These are phyloP conservation scores for Falco biarmicus DNA, from an alignment of 2,797 vertebrate genomes.

Conservation along the genomic window DNA sequence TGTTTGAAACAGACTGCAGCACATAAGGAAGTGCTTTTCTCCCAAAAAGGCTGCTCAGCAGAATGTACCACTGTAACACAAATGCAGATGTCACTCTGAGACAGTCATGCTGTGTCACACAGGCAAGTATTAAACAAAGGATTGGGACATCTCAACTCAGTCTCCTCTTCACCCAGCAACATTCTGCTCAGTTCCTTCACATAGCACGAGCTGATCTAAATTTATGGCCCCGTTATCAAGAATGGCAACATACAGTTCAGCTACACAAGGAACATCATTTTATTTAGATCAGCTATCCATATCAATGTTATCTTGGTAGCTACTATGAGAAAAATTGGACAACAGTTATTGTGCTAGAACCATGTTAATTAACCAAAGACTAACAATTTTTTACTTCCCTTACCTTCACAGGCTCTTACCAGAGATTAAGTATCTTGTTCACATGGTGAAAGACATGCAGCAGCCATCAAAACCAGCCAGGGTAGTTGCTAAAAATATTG, in stretches of 20 bases:
- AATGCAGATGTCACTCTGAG: neutral
- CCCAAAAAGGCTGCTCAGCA: constrained; percentile 3
- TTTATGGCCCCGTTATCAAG: neutral
- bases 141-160: neutral
- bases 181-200: neutral
- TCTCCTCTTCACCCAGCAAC: neutral
- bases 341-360: neutral
- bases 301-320: neutral
- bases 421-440: neutral
- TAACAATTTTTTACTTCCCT: neutral
- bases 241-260: neutral
- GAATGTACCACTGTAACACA: neutral
- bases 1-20: constrained; percentile 11
- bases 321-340: neutral
- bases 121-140: neutral
- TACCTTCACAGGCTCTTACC: neutral
- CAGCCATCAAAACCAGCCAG: neutral
- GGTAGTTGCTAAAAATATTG: neutral
- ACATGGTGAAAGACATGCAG: neutral
- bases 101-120: neutral
- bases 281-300: neutral
- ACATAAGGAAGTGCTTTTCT: constrained; percentile 1
- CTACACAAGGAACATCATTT: neutral
- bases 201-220: neutral
- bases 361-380: neutral